Evolutionary conservation across 2,888 invertebrate species (phyloP), one percentile per base, ranked within the genome.

Genomic region (Tinea pellionella): DNA sequence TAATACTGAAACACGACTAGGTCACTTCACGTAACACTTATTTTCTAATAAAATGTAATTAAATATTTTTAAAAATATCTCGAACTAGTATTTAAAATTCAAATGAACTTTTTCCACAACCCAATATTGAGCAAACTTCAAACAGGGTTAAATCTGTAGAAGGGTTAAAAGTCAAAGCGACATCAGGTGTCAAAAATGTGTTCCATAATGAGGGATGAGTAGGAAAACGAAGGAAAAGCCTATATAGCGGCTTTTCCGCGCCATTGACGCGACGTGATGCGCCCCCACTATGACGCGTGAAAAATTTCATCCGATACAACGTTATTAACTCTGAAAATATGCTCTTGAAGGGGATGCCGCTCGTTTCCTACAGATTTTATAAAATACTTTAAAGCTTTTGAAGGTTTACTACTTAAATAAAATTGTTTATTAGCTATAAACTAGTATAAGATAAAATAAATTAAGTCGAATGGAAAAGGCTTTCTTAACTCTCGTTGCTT

Each of bases 201-300:
- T 66, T 65, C 64, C 66, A 64, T 67, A 68, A 69, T 65, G 63
- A 61, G 59, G 59, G 65, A 64, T 65, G 65, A 66, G 65, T 62
- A 61, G 62, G 66, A 69, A 70, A 67, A 65, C 63, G 66, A 60
- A 63, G 65, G 65, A 68, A 66, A 64, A 65, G 68, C 37, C 69
- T 71, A 72, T 72, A 69, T 65, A 61, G 65, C 65, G 69, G 69
- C 69, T 73, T 69, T 73, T 74, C 73, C 75, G 67, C 65, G 61
- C 67, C 73, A 72, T 74, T 72, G 73, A 67, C 63, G 63, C 61
- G 62, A 62, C 62, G 66, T 65, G 71, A 69, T 65, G 67, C 65
- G 62, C 43, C 42, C 37, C 30, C 32, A 64, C 63, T 64, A 67
- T 70, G 67, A 68, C 66, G 67, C 62, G 68, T 67, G 69, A 71